These are phyloP conservation scores for Drosophila pallidifrons DNA, from an alignment of 1,140 invertebrate genomes.

Conservation along the genomic window DNA sequence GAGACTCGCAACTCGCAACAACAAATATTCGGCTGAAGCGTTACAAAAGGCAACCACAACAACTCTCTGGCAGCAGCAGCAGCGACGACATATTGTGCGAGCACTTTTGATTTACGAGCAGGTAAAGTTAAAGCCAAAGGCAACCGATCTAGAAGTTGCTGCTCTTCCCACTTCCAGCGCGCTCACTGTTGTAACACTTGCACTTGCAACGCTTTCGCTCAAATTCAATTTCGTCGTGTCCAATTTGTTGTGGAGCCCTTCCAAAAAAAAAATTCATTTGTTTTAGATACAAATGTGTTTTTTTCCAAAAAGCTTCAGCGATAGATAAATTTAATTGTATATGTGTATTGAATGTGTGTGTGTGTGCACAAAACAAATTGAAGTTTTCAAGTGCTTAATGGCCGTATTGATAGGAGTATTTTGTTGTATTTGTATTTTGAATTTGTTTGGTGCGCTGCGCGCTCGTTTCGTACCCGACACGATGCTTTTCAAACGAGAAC, in stretches of 20 bases:
- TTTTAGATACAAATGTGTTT: slow-evolving; percentile 26
- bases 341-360: not conserved
- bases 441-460: slow-evolving; percentile 38
- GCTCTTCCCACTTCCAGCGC: slow-evolving; percentile 1
- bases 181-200: slow-evolving; percentile 62
- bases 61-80: not conserved
- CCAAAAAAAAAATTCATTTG: slow-evolving; percentile 31
- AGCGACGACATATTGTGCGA: slow-evolving; percentile 55
- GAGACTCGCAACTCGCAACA: slow-evolving; percentile 32
- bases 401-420: slow-evolving; percentile 44
- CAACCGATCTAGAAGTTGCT: not conserved
- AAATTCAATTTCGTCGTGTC: slow-evolving; percentile 19
- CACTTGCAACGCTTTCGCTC: slow-evolving; percentile 69
- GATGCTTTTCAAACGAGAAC: slow-evolving; percentile 61
- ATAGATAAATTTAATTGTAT: slow-evolving; percentile 22
- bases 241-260: slow-evolving; percentile 34
- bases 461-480: slow-evolving; percentile 61
- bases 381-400: slow-evolving; percentile 59
- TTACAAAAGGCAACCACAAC: slow-evolving; percentile 67
- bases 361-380: slow-evolving; percentile 48
- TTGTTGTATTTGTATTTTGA: slow-evolving; percentile 26
- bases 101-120: slow-evolving; percentile 59
- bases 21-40: slow-evolving; percentile 62
- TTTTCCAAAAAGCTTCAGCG: slow-evolving; percentile 17
- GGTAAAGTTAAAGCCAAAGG: slow-evolving; percentile 23